Evolutionary conservation across 2,113 vertebrate species (phyloP).

Genomic region (Gymnarchus niloticus): DNA sequence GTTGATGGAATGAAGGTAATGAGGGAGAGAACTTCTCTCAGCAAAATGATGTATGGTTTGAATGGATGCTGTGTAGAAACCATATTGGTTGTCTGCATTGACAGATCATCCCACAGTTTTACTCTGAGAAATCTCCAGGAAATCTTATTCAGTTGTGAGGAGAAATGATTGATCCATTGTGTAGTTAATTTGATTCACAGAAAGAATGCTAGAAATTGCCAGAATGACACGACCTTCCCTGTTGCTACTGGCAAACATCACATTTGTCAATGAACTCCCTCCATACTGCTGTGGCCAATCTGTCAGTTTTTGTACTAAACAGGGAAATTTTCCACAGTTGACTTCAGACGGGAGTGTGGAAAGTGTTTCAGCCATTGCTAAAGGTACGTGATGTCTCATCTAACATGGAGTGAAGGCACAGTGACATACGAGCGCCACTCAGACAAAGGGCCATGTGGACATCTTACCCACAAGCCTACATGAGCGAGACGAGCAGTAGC

Average conservation of each 20-base stretch:
- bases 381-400: not conserved
- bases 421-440: not conserved
- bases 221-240: too few relatives aligned
- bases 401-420: not conserved
- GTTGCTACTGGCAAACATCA: not conserved
- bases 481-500: not conserved
- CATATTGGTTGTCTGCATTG: not conserved
- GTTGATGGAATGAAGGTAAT: not conserved
- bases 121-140: not conserved
- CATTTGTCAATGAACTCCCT: not conserved
- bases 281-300: not conserved
- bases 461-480: not conserved
- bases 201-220: not conserved
- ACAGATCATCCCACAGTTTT: not conserved
- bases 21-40: not conserved
- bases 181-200: not conserved
- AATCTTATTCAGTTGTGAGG: not conserved
- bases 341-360: not conserved
- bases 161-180: not conserved
- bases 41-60: not conserved
- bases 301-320: slow-evolving; percentile 5
- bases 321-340: not conserved
- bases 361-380: not conserved
- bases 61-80: not conserved
- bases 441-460: not conserved